Base-by-base conservation (phyloP, 2,888 invertebrate genomes). In the Dexiosoma caninum region DNA sequence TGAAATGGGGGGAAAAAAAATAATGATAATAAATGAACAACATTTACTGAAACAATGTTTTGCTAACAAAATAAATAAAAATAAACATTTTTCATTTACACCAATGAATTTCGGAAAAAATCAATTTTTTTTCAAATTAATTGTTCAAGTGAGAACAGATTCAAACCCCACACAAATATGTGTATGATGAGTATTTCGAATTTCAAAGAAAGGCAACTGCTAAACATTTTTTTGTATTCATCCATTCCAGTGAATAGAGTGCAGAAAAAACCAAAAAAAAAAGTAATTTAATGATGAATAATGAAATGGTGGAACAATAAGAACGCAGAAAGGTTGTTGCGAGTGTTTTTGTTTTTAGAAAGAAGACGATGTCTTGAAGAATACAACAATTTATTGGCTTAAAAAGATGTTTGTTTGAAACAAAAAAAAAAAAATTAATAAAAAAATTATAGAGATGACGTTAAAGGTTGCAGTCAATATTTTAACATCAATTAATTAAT, bases 41-140 rank as follows among this genome's bases (percentile, higher is more conserved):
- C 27, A 16, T 57, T 42, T 51, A 51, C 40, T 62, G 55, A 53
- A 75, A 80, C 23, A 67, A 69, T 57, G 44, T 53, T 59, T 66
- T 77, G 81, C 64, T 67, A 74, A 67, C 72, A 72, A 81, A 77
- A 77, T 69, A 81, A 74, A 81, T 81, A 19, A 77, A 77, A 81
- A 77, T 44, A 77, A 77, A 74, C 77, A 81, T 81, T 77, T 81
- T 74, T 81, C 81, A 81, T 81, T 77, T 46, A 14, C 55, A 37
- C 14, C 30, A 55, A 51, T 12, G 49, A 37, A 9, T 60, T 67
- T 44, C 2, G 35, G 9, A 23, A 59, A 19, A 44, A 30, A n/a
- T 4, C 27, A 40, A 40, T n/a, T n/a, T 10, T 21, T 42, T 66
- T 46, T 12, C n/a, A 49, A 66, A 74, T 55, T 72, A 32, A 30